These are phyloP conservation scores for Andrena bucephala DNA, from an alignment of 2,888 invertebrate species.

Conservation along the genomic window DNA sequence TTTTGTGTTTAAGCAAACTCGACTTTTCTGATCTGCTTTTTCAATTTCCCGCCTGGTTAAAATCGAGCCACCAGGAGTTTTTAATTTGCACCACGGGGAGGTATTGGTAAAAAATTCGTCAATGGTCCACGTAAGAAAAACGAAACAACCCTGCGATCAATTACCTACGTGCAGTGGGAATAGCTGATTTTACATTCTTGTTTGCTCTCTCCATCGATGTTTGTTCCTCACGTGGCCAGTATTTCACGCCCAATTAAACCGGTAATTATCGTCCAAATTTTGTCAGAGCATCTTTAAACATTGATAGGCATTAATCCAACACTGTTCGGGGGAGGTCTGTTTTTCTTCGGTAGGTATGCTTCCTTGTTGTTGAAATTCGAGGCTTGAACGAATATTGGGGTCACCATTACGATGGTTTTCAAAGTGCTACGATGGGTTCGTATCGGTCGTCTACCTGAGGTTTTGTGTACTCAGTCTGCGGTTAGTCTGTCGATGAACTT, in stretches of 20 bases:
- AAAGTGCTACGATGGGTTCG: not conserved
- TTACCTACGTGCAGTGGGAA: not conserved
- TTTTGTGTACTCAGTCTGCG: not conserved
- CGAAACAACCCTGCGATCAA: conserved; percentile 7
- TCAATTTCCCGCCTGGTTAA: not conserved
- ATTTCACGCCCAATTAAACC: conserved; percentile 41
- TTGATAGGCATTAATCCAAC: not conserved
- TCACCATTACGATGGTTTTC: not conserved
- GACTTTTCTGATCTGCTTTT: not conserved
- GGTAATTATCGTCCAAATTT: conserved; percentile 20
- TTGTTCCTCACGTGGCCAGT: conserved; percentile 14
- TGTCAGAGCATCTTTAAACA: not conserved
- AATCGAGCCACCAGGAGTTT: not conserved
- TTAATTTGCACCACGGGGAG: not conserved
- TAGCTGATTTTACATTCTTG: conserved; percentile 31
- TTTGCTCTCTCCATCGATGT: conserved; percentile 18
- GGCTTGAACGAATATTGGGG: not conserved
- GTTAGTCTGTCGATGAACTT: not conserved
- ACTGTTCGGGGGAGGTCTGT: not conserved
- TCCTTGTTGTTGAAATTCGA: not conserved
- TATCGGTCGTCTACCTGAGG: not conserved
- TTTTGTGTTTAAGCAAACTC: too few relatives aligned
- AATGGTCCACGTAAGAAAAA: not conserved
- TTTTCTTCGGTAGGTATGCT: not conserved
- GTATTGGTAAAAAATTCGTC: too few relatives aligned